Evolutionary conservation across 2,113 vertebrate genomes (phyloP).

Genomic region (Peromyscus leucopus): DNA sequence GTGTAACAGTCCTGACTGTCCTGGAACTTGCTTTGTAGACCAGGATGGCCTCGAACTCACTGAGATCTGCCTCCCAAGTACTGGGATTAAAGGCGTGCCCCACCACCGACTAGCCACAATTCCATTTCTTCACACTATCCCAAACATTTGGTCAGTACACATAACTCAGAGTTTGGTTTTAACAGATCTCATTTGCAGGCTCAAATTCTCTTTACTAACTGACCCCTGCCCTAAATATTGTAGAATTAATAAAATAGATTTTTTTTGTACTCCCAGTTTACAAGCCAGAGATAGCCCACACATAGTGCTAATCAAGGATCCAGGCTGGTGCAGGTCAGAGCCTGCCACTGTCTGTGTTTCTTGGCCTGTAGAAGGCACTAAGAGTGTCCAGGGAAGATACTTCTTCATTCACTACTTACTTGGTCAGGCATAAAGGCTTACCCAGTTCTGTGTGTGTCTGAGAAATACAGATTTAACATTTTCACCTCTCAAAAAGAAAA

Average conservation of each 20-base stretch:
- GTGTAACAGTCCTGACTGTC: no score
- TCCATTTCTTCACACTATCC: neutral
- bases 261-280: neutral
- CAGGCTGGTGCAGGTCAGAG: neutral
- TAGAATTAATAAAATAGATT: no score
- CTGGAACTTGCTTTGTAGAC: no score
- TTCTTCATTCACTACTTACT: neutral
- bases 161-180: no score
- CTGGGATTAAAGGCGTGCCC: no score
- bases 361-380: neutral
- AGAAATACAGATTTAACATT: neutral
- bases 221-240: neutral
- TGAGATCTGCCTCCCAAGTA: no score
- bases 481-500: neutral
- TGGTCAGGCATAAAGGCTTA: neutral
- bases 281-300: rapidly evolving
- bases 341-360: neutral
- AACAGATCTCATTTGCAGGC: neutral
- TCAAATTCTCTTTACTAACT: neutral
- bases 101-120: no score
- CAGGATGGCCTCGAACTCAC: no score
- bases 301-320: neutral
- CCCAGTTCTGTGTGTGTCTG: neutral
- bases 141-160: rapidly evolving
- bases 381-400: rapidly evolving